A percentile compares a stretch with the other conserved stretches of the same genome.
These are phyloP conservation scores for Chironomus riparius DNA, from an alignment of 2,888 invertebrate species.

Conservation along the genomic window DNA sequence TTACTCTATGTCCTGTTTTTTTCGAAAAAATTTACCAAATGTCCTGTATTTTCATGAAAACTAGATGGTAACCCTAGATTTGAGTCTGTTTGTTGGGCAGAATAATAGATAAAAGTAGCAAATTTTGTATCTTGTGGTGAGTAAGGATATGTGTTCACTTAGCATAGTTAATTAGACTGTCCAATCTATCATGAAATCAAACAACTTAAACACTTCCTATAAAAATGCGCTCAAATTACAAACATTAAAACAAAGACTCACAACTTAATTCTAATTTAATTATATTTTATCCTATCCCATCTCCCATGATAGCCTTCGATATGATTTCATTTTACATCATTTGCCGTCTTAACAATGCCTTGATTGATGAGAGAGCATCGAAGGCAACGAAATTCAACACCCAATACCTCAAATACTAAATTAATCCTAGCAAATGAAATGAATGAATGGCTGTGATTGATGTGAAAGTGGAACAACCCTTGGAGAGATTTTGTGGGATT, in stretches of 20 bases:
- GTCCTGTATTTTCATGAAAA: too few species aligned
- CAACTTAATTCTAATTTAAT: too few species aligned
- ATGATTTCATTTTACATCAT: conserved; percentile 4
- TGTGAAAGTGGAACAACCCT: neutral
- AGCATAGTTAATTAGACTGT: too few species aligned
- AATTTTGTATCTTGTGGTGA: too few species aligned
- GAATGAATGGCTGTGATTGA: conserved; percentile 1
- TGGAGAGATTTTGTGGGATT: neutral
- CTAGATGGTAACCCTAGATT: too few species aligned
- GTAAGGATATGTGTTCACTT: too few species aligned
- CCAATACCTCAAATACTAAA: neutral
- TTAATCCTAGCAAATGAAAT: neutral
- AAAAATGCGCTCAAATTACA: neutral
- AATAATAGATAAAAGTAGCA: too few species aligned
- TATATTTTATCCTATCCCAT: neutral
- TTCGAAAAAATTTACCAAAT: too few species aligned
- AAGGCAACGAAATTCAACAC: neutral
- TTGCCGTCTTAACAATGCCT: neutral
- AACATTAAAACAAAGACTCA: neutral
- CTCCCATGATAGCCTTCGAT: neutral
- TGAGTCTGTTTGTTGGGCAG: too few species aligned
- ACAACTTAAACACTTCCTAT: too few species aligned
- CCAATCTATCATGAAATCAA: too few species aligned
- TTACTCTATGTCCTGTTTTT: too few species aligned
- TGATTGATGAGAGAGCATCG: conserved; percentile 2